Percentiles rank a stretch among this genome's conserved stretches.
phyloP scores from a whole-genome alignment of 2,113 vertebrate species.

The Damaliscus lunatus region DNA sequence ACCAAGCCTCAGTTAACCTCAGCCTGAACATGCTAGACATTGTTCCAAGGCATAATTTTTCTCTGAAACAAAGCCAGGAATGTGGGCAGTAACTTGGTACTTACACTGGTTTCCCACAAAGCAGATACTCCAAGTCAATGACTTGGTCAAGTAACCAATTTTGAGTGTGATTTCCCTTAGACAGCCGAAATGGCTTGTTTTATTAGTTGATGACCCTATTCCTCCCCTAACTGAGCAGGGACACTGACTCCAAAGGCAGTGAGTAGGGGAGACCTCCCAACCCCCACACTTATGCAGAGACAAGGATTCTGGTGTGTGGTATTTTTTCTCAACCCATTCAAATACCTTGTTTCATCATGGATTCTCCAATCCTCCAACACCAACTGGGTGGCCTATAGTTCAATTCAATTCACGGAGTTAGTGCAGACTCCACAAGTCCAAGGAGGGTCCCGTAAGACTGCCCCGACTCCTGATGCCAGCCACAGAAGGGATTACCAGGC shows the following conservation, averaged over 20 bases:
- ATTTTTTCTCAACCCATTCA: not conserved
- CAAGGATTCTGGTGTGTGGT: not conserved
- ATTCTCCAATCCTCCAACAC: not conserved
- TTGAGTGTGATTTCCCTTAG: not conserved
- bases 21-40: not conserved
- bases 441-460: not conserved
- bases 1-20: constrained; percentile 14
- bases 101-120: not conserved
- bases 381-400: not conserved
- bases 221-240: not conserved
- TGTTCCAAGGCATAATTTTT: not conserved
- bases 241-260: not conserved
- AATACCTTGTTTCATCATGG: not conserved
- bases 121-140: not conserved
- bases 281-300: not conserved
- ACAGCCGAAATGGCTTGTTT: not conserved
- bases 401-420: not conserved
- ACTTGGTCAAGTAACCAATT: not conserved
- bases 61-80: constrained; percentile 36
- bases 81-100: not conserved
- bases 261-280: not conserved
- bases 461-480: not conserved
- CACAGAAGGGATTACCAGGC: not conserved
- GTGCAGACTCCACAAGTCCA: not conserved
- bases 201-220: not conserved